Conservation (phyloP, 2,888 invertebrate genomes). For the Drosophila sordidula region DNA sequence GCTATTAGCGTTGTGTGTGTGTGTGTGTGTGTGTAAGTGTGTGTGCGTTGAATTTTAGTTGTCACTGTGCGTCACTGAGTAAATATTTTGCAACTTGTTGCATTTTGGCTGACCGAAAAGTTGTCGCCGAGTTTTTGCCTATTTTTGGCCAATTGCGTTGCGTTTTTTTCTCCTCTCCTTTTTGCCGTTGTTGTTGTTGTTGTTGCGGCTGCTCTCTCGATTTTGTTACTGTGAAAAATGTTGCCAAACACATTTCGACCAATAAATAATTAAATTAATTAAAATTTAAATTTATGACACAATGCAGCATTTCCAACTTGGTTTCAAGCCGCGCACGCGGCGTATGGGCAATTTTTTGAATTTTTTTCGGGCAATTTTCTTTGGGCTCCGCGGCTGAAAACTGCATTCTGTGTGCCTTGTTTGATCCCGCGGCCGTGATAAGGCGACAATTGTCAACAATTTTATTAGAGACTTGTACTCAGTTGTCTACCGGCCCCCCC, state of each 20-base stretch:
- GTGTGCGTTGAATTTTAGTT: slow-evolving; percentile 59
- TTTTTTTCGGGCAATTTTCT: slow-evolving; percentile 34
- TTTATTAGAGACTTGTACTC: slow-evolving; percentile 62
- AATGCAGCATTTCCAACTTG: slow-evolving; percentile 55
- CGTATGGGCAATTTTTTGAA: slow-evolving; percentile 61
- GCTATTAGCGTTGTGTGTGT: slow-evolving; percentile 44
- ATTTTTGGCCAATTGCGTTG: slow-evolving; percentile 66
- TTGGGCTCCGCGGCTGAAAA: slow-evolving; percentile 40
- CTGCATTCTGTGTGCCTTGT: slow-evolving; percentile 73
- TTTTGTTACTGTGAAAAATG: slow-evolving; percentile 60
- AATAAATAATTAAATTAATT: slow-evolving; percentile 81
- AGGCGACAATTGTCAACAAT: slow-evolving; percentile 80
- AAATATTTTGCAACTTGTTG: slow-evolving; percentile 77
- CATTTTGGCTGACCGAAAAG: slow-evolving; percentile 49
- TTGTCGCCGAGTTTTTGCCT: slow-evolving; percentile 52
- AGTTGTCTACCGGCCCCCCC: background rate
- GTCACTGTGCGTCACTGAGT: slow-evolving; percentile 63
- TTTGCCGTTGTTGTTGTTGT: slow-evolving; percentile 8
- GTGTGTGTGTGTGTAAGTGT: slow-evolving; percentile 10
- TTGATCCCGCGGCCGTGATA: slow-evolving; percentile 74
- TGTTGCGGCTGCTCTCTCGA: slow-evolving; percentile 17
- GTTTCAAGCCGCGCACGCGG: slow-evolving; percentile 57
- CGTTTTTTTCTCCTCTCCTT: slow-evolving; percentile 27
- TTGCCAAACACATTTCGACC: slow-evolving; percentile 63
- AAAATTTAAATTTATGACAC: slow-evolving; percentile 79